Base-by-base conservation (phyloP, 2,797 vertebrate genomes). In the Enteromius thamalakanensis region DNA sequence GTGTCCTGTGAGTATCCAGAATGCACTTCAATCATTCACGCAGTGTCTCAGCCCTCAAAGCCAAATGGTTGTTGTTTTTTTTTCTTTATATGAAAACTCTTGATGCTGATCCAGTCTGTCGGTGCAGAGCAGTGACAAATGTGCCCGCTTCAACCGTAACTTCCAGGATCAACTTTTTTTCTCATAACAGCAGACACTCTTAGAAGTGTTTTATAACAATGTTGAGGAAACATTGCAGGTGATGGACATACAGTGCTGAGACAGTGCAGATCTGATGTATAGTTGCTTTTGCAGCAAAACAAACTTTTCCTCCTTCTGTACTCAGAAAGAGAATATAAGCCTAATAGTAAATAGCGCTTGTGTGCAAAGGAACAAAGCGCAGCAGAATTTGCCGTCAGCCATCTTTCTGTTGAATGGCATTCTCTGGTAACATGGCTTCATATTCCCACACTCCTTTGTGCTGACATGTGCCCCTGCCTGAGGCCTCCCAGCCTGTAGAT, bases 1-100 rank as follows among this genome's bases (percentile, higher is more conserved):
- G 84, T 99, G 98, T 87, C 98, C 98, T 15, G 98, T 99, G 93
- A 95, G 97, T 96, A 88, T 75, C 42, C 1, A 7, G 68, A 82
- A 87, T 70, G 55, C 81, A 58, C 72, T 67, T 75, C 75, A 81
- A 51, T 81, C 69, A 81, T 74, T 74, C 84, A 80, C 34, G 14
- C 19, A 21, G 49, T 82, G 49, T 10, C 23, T 72, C 21, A 58
- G 53, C 47, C 15, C 55, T 80, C 26, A 64, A 60, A 72, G 29
- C 69, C 29, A 70, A 76, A 19, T 55, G 62, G 42, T 12, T 45
- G 42, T 8, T 8, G 8, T 9, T 37, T 58, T 17, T 34, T 47
- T 29, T 60, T 69, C 17, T 51, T 19, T 26, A 4, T 62, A 64
- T 34, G 1, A 37, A 64, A 40, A 23, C 12, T 71, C 23, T 62